A percentile compares a stretch with the other conserved stretches of the same genome.
Conservation (phyloP, 2,113 vertebrate genomes). For the Rutilus rutilus region DNA sequence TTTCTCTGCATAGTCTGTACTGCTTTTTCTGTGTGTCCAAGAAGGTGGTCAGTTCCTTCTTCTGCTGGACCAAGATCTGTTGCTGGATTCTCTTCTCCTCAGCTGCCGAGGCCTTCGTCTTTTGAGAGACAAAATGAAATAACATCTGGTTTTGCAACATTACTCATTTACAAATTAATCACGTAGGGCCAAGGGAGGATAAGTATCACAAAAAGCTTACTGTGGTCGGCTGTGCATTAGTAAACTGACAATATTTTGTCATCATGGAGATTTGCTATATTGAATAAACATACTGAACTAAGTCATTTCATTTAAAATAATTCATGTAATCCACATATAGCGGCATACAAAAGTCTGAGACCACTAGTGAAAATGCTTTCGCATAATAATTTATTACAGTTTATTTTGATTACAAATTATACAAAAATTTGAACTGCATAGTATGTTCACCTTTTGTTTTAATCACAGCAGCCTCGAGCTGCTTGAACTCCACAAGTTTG, state of each 20-base stretch:
- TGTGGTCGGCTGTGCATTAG: neutral
- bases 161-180: constrained; percentile 1
- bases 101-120: constrained; percentile 90
- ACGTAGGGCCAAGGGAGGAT: neutral
- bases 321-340: too few species aligned
- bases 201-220: neutral
- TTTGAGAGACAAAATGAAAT: constrained; percentile 38
- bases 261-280: neutral
- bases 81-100: constrained; percentile 99
- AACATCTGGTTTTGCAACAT: neutral
- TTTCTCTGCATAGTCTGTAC: constrained; percentile 99
- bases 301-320: neutral
- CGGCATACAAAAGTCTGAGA: neutral
- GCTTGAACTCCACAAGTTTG: neutral
- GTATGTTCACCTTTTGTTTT: neutral
- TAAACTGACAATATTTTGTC: neutral
- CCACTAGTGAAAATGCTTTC: neutral
- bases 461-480: neutral
- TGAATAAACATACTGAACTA: neutral
- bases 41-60: constrained; percentile 98
- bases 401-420: neutral
- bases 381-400: neutral
- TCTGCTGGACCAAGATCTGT: constrained; percentile 97
- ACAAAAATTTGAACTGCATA: neutral
- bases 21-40: constrained; percentile 99